Percentiles rank a stretch among this genome's conserved stretches.
phyloP scores from a whole-genome alignment of 2,113 vertebrate species.

The Engraulis encrasicolus region DNA sequence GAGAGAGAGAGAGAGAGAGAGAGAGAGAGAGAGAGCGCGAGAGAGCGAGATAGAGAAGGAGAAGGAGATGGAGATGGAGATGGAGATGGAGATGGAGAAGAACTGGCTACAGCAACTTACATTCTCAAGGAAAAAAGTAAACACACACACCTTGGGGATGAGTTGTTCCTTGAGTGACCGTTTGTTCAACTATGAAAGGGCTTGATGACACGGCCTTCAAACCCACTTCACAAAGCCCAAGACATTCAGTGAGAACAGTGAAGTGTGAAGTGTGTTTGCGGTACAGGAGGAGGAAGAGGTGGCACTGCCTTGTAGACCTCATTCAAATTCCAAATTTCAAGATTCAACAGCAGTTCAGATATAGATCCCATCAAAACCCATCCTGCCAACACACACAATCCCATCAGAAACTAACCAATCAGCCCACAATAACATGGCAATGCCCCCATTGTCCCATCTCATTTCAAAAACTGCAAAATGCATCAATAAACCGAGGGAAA shows the following conservation, averaged over 20 bases:
- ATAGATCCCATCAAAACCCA: background rate
- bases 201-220: background rate
- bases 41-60: no score
- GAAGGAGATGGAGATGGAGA: no score
- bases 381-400: background rate
- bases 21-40: no score
- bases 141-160: background rate
- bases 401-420: background rate
- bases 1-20: no score
- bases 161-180: background rate
- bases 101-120: background rate
- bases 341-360: background rate
- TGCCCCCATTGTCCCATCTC: no score
- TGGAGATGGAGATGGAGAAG: no score
- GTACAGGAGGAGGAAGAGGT: background rate
- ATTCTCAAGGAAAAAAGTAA: background rate
- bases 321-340: background rate
- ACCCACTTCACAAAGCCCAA: background rate
- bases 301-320: background rate
- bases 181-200: background rate
- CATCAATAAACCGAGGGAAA: no score
- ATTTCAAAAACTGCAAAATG: no score
- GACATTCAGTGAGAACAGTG: background rate
- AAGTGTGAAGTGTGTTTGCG: background rate
- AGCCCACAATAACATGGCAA: no score